A percentile compares a stretch with the other conserved stretches of the same genome.
phyloP scores from a whole-genome alignment of 1,140 invertebrate genomes.

The Sinella curviseta region DNA sequence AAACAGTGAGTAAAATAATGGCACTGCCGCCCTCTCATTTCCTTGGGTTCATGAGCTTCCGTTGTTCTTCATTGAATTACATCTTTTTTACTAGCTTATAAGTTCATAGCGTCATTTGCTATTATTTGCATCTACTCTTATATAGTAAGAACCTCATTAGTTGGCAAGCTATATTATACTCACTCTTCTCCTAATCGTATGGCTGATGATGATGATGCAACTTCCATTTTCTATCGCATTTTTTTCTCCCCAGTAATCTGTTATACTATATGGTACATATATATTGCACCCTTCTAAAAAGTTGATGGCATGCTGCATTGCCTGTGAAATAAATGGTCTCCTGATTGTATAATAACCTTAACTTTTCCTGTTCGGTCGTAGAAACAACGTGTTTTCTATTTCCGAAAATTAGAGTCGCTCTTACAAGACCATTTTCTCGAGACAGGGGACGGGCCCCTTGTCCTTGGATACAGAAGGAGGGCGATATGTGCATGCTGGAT shows the following conservation, averaged over 20 bases:
- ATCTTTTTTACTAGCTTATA: too few relatives aligned
- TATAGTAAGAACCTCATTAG: too few relatives aligned
- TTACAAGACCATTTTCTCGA: neutral
- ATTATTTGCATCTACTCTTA: too few relatives aligned
- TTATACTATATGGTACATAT: too few relatives aligned
- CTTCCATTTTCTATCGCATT: neutral
- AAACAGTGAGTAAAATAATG: too few relatives aligned
- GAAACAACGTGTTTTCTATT: neutral
- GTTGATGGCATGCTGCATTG: too few relatives aligned
- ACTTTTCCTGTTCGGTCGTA: neutral
- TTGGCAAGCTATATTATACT: too few relatives aligned
- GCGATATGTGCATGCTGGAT: neutral
- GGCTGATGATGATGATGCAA: neutral
- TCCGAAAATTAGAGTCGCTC: neutral
- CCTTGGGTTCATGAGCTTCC: conserved; percentile 8
- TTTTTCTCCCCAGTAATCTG: too few relatives aligned
- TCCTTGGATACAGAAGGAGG: neutral
- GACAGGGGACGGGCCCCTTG: neutral
- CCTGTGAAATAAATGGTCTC: neutral
- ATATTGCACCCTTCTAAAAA: neutral
- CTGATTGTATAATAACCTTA: neutral
- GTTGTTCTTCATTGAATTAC: neutral
- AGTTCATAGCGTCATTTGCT: too few relatives aligned
- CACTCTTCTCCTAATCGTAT: too few relatives aligned
- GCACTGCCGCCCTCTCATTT: neutral